Conservation (phyloP, 2,888 invertebrate genomes). For the Cosmia trapezina region DNA sequence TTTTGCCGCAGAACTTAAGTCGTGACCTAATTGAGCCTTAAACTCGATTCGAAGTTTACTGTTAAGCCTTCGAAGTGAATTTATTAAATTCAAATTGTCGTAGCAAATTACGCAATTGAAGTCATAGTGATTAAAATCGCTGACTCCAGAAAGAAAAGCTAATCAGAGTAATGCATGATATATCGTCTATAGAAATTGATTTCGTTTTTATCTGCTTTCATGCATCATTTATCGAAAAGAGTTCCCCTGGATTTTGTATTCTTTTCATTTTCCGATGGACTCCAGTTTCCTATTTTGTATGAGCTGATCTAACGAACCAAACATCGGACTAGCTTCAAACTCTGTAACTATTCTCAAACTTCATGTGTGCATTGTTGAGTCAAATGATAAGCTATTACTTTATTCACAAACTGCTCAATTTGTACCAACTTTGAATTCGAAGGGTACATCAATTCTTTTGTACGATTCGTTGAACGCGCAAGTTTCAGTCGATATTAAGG, state of each 20-base stretch:
- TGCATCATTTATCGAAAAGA: neutral
- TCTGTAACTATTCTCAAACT: constrained; percentile 13
- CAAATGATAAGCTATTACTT: constrained; percentile 13
- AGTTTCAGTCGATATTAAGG: constrained; percentile 28
- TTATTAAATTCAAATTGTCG: neutral
- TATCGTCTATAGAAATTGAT: too few species aligned
- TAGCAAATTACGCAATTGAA: neutral
- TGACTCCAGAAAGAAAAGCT: neutral
- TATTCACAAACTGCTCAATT: constrained; percentile 37
- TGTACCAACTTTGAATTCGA: constrained; percentile 12
- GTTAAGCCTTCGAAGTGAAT: constrained; percentile 12
- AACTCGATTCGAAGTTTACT: constrained; percentile 1
- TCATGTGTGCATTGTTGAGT: constrained; percentile 28
- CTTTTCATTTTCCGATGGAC: neutral
- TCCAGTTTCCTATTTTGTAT: neutral
- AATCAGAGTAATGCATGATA: too few species aligned
- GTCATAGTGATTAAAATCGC: neutral
- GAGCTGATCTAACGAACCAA: constrained; percentile 14
- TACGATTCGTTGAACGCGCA: constrained; percentile 15
- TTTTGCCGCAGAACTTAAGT: neutral
- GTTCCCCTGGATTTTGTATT: neutral
- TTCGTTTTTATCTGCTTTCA: too few species aligned
- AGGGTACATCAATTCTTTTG: constrained; percentile 35
- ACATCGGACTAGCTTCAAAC: constrained; percentile 2
- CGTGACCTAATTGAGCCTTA: constrained; percentile 24